Evolutionary conservation across 2,113 vertebrate species (phyloP), one percentile per base, ranked within the genome.

Genomic region (Ammospiza caudacuta): DNA sequence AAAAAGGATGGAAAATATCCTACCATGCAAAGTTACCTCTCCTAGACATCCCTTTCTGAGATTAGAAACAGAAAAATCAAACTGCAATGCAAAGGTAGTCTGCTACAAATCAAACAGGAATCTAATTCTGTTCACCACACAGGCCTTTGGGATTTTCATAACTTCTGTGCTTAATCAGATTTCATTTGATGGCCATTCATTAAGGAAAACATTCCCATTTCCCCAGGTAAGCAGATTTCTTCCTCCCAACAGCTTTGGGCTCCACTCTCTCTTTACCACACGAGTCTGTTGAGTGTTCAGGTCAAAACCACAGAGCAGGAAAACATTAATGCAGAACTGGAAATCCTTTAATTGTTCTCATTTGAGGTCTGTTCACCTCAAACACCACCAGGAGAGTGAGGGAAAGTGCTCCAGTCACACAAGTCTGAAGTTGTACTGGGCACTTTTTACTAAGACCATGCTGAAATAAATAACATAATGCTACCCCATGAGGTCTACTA

Each of bases 241-340:
- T 52, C 57, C 43, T 87, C 77, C 29, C 7, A 59, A 72, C 22
- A 78, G 21, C 77, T 67, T 20, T 63, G 19, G 43, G 6, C 16
- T 63, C 35, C 55, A 7, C 37, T 89, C 73, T 87, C 6, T 3
- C 37, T 83, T 90, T 37, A 55, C 76, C 83, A 59, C 83, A 95
- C 10, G 2, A 81, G n/a, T 35, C 68, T 72, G 27, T 41, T 44
- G 61, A 86, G 66, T 7, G 57, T 33, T 79, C n/a, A 62, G 64
- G 73, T 58, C 57, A 58, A 91, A 96, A 88, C 51, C 89, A 86
- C 81, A 78, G 33, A 84, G 87, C 27, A 79, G 75, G 59, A 81
- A 86, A 90, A 76, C 4, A 25, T 11, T n/a, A 31, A 58, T 2
- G 7, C 28, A 83, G 28, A 81, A 31, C 5, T 49, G 58, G 61